Evolutionary conservation across 2,113 vertebrate genomes (phyloP).

Genomic region (Bostrychus sinensis): DNA sequence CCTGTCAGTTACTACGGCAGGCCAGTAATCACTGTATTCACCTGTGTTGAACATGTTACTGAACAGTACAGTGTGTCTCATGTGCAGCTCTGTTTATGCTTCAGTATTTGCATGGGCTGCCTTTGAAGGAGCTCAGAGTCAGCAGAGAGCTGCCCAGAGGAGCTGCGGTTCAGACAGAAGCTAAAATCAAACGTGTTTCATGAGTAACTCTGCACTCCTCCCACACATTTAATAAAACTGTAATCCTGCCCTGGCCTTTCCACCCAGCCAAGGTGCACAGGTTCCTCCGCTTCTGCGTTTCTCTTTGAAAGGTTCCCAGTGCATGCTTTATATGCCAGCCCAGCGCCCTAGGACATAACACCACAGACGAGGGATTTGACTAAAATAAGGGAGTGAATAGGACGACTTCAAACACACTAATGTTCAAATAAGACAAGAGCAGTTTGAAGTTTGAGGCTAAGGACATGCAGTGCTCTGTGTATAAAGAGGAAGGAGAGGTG

Average conservation of each 20-base stretch:
- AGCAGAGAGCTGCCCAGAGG: not conserved
- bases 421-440: slow-evolving; percentile 21
- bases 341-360: slow-evolving; percentile 1
- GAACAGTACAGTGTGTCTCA: too few relatives aligned
- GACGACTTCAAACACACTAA: slow-evolving; percentile 2
- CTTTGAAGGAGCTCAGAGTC: not conserved
- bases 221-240: slow-evolving; percentile 36
- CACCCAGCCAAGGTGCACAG: not conserved
- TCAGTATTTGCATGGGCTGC: not conserved
- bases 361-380: not conserved
- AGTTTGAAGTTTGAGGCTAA: slow-evolving; percentile 21
- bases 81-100: not conserved
- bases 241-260: slow-evolving; percentile 4
- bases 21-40: too few relatives aligned
- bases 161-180: slow-evolving; percentile 16
- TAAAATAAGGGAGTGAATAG: not conserved
- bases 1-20: too few relatives aligned
- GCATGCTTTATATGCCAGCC: not conserved
- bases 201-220: slow-evolving; percentile 5
- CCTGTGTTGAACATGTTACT: too few relatives aligned
- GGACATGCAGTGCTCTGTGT: slow-evolving; percentile 1
- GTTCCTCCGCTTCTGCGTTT: not conserved
- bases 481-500: slow-evolving; percentile 7
- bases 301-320: slow-evolving; percentile 11
- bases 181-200: slow-evolving; percentile 13